These are phyloP conservation scores for Andrena bicolor DNA, from an alignment of 2,888 invertebrate species.

Conservation along the genomic window DNA sequence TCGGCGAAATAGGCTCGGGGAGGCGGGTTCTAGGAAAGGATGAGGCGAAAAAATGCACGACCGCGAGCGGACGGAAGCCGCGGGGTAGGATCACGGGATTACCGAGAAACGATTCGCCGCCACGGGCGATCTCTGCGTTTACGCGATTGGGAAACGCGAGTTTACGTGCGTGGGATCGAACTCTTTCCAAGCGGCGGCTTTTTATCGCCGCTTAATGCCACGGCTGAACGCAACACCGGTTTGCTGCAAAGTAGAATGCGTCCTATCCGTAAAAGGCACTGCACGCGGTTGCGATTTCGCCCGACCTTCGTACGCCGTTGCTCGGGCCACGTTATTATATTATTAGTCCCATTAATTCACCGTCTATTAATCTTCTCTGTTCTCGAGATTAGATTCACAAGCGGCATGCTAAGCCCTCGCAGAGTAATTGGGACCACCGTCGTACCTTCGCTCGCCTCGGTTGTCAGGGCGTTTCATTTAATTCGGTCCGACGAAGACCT, in stretches of 20 bases:
- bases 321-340: not conserved
- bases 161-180: constrained; percentile 50
- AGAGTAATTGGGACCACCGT: not conserved
- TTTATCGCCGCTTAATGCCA: constrained; percentile 29
- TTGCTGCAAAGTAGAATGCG: constrained; percentile 39
- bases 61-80: not conserved
- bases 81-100: not conserved
- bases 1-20: constrained; percentile 12
- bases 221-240: constrained; percentile 36
- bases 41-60: not conserved
- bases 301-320: not conserved
- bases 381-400: constrained; percentile 13
- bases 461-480: constrained; percentile 12
- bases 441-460: not conserved
- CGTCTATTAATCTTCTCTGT: constrained; percentile 18
- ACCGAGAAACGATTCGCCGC: constrained; percentile 35
- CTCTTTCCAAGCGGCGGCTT: constrained; percentile 25
- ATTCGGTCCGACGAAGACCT: not conserved
- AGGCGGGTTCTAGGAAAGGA: not conserved
- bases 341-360: not conserved
- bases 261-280: constrained; percentile 18
- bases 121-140: constrained; percentile 45
- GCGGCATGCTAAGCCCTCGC: not conserved
- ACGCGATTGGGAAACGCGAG: constrained; percentile 55
- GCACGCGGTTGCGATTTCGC: not conserved